Evolutionary conservation across 2,797 vertebrate species (phyloP), one percentile per base, ranked within the genome.

Genomic region (Phrynocephalus guinanensis): DNA sequence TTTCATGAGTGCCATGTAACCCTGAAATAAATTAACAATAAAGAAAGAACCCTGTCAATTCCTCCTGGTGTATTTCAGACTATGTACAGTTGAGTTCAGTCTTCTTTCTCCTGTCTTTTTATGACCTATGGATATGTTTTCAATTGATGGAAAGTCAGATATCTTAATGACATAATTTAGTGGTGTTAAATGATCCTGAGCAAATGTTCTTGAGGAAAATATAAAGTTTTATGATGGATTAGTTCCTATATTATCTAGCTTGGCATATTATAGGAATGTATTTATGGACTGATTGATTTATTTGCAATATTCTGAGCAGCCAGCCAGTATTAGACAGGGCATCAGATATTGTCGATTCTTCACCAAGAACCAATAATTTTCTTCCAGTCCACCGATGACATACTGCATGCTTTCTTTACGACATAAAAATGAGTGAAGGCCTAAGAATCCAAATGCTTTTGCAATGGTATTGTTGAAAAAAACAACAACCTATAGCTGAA

Each of bases 1-100:
- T 92, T 98, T 99, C 98, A 99, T 99, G 86, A 98, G 97, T 91
- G 97, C 97, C 98, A 99, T 99, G 94, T 99, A 99, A 93, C 99
- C 99, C 99, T 99, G 83, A 56, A 94, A 95, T 13, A 93, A n/a
- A 38, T 70, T 56, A 77, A 44, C 24, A 83, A 84, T 20, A 44
- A 56, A 73, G 66, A 73, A 63, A 63, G 60, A 63, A 16, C 18
- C 15, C 60, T 18, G 60, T 63, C 60, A 20, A 63, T 18, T 63
- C 52, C 20, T n/a, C 5, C 13, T 15, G 11, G 16, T 56, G 30
- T 67, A 20, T 52, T 56, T 83, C n/a, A 30, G 3, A 78, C 24
- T 50, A 20, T 11, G 52, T 24, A 44, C 6, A 30, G 38, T 15
- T 30, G 60, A 44, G 11, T 28, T 56, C 24, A 28, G 13, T 85